Evolutionary conservation across 1,140 invertebrate genomes (phyloP), one percentile per base, ranked within the genome.

Genomic region (Aleiodes sp.): DNA sequence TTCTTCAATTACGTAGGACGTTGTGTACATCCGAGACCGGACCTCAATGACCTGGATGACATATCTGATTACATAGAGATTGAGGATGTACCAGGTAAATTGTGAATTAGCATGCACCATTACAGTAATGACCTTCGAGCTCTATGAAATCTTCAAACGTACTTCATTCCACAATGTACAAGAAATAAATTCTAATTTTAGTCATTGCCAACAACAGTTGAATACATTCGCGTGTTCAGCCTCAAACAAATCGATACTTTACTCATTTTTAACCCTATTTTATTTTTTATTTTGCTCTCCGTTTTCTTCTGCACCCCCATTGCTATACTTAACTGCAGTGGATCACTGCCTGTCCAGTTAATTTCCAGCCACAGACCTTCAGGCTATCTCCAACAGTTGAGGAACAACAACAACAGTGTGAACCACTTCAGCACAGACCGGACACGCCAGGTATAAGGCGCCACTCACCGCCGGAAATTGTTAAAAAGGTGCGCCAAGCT

Each of bases 381-480:
- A 62, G 73, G 56, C 7, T 52, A 41, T 46, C n/a, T n/a, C n/a
- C n/a, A n/a, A n/a, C 69, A 14, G 37, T 65, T 6, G 31, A 28
- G 19, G 35, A 57, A 43, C 56, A 2, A 65, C 56, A 64, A 59
- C 69, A 66, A 21, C 76, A 74, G 37, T 46, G 77, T 35, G 71
- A 74, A 26, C 63, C 63, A 7, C 60, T 78, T 21, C 80, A 80
- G 24, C 80, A 80, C 39, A 75, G 80, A 63, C 80, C 79, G 35
- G 75, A 80, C 68, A 70, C 75, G 1, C 80, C 79, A 1, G 73
- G 74, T 7, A 70, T 52, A 19, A 75, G 73, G 33, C 68, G 79
- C 14, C 65, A 68, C 14, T 82, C 77, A 14, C 68, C 80, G 52
- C 79, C 80, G 21, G 78, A 82, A 73, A 63, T 80, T 14, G 68